These are phyloP conservation scores for Tapirus indicus DNA, from an alignment of 2,797 vertebrate species.

Conservation along the genomic window DNA sequence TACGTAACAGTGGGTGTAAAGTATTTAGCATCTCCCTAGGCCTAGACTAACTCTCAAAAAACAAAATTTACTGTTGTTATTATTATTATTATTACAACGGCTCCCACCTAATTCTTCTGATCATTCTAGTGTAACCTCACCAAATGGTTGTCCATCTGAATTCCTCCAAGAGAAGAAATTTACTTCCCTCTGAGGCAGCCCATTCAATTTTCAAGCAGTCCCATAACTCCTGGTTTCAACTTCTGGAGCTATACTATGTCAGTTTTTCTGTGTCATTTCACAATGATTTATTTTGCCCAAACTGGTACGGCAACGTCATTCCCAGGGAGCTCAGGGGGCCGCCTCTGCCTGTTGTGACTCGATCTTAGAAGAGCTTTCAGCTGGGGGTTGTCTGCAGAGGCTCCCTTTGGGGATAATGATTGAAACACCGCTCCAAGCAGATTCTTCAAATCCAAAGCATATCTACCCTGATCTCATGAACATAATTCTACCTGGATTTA, in stretches of 20 bases:
- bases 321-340: not conserved
- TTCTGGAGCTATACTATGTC: not conserved
- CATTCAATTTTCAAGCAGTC: not conserved
- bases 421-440: constrained; percentile 10
- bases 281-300: not conserved
- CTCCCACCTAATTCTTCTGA: not conserved
- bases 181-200: not conserved
- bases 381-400: not conserved
- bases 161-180: not conserved
- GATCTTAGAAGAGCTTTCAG: not conserved
- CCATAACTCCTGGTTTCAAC: not conserved
- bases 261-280: not conserved
- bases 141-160: not conserved
- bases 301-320: not conserved
- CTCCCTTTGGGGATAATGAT: not conserved
- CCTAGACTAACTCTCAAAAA: not conserved
- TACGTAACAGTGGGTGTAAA: not conserved
- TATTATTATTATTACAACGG: no score
- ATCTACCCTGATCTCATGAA: not conserved
- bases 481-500: constrained; percentile 20
- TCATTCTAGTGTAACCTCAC: not conserved
- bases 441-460: constrained; percentile 15
- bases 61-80: not conserved
- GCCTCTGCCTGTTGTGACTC: not conserved
- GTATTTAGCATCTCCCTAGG: not conserved